Conservation (phyloP, 2,888 invertebrate genomes). For the Ectemnius cavifrons region DNA sequence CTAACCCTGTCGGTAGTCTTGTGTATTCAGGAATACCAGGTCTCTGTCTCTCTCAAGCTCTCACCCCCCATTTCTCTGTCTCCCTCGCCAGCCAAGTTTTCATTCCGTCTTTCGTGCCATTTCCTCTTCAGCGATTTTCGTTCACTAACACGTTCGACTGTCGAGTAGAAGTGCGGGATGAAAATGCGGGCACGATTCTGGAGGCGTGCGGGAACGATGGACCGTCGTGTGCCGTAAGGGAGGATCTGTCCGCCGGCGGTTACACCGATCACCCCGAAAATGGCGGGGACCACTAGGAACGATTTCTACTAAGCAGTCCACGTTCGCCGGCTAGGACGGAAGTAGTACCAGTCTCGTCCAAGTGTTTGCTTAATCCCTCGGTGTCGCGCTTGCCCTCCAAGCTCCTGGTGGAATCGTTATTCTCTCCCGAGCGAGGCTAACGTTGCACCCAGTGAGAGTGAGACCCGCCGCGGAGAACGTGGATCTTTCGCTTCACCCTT, state of each 20-base stretch:
- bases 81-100: not conserved
- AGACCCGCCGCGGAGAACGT: slow-evolving; percentile 16
- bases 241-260: slow-evolving; percentile 31
- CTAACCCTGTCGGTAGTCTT: not conserved
- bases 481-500: not conserved
- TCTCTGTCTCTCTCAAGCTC: not conserved
- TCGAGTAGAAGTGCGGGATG: slow-evolving; percentile 11
- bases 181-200: not conserved
- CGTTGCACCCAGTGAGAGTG: slow-evolving; percentile 28
- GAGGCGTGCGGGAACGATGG: slow-evolving; percentile 16
- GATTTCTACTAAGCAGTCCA: slow-evolving; percentile 17
- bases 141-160: not conserved
- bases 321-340: not conserved
- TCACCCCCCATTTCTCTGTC: not conserved
- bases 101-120: not conserved
- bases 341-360: not conserved
- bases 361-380: not conserved
- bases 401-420: slow-evolving; percentile 28
- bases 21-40: not conserved
- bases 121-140: not conserved
- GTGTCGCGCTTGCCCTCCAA: not conserved
- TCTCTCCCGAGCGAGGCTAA: slow-evolving; percentile 25
- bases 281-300: slow-evolving; percentile 53
- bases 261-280: slow-evolving; percentile 56
- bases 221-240: slow-evolving; percentile 2